Percentiles rank a stretch among this genome's conserved stretches.
Conservation (phyloP, 2,888 invertebrate species). For the Harpalus rubripes region DNA sequence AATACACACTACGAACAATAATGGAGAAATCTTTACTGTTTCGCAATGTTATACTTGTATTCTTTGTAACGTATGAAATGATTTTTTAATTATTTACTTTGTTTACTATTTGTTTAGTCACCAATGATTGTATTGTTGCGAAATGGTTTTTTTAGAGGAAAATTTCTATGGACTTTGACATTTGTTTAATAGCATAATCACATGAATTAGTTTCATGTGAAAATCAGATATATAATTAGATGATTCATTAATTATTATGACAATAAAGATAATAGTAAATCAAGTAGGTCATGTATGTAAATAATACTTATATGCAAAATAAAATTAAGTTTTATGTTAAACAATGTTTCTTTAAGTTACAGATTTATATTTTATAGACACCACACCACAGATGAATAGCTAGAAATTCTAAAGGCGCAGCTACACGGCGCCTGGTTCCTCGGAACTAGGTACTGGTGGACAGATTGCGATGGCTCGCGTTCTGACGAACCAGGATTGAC, state of each 20-base stretch:
- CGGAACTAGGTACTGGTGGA: no score
- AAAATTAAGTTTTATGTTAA: no score
- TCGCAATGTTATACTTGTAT: neutral
- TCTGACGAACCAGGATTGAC: no score
- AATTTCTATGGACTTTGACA: neutral
- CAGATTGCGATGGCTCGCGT: no score
- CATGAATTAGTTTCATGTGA: neutral
- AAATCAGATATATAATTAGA: neutral
- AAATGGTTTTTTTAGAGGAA: neutral
- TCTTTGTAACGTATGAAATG: neutral
- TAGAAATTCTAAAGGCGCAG: no score
- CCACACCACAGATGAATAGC: no score
- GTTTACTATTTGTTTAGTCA: neutral
- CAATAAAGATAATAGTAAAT: neutral
- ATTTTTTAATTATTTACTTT: slow-evolving; percentile 18
- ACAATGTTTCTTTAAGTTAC: no score
- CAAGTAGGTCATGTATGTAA: neutral
- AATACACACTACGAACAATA: no score
- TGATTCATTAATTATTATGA: neutral
- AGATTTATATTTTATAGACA: no score
- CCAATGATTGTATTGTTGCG: neutral
- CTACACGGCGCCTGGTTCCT: no score
- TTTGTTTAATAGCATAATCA: neutral
- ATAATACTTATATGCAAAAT: neutral
- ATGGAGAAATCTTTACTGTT: neutral